Percentiles rank a stretch among this genome's conserved stretches.
These are phyloP conservation scores for Corythornis leucogaster DNA, from an alignment of 2,797 vertebrate species.

Conservation along the genomic window DNA sequence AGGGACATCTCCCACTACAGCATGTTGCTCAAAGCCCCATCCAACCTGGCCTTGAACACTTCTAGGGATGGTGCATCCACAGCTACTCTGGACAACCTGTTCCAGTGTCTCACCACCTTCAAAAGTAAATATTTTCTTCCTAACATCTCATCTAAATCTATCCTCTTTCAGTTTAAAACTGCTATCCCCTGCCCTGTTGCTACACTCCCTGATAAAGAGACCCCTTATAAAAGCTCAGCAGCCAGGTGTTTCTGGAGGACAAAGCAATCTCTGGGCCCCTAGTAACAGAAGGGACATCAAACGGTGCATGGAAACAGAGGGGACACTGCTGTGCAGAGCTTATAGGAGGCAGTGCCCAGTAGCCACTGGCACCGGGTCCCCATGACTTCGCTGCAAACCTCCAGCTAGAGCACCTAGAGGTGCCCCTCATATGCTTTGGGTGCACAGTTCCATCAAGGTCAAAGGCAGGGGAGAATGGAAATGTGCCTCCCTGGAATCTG, in stretches of 20 bases:
- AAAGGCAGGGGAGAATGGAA: not conserved
- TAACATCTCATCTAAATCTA: not conserved
- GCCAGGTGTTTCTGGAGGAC: not conserved
- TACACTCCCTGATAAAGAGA: not conserved
- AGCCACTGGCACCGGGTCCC: not conserved
- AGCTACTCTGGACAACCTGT: not conserved
- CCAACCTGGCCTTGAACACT: too few species aligned
- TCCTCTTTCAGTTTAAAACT: not conserved
- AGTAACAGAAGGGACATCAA: not conserved
- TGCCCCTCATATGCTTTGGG: not conserved
- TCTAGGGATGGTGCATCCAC: too few species aligned
- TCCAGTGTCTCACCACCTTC: not conserved
- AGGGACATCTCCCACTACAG: too few species aligned
- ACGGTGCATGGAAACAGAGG: fast-evolving
- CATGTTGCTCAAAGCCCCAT: too few species aligned
- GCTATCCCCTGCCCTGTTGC: not conserved
- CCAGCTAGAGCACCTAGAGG: not conserved
- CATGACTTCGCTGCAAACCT: not conserved
- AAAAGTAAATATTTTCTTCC: not conserved
- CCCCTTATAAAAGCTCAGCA: not conserved
- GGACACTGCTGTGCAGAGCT: not conserved
- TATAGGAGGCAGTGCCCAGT: not conserved
- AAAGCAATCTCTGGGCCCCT: not conserved
- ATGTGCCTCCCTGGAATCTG: not conserved
- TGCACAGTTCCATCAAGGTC: not conserved